Evolutionary conservation across 2,113 vertebrate genomes (phyloP).

Genomic region (Phocoena phocoena): DNA sequence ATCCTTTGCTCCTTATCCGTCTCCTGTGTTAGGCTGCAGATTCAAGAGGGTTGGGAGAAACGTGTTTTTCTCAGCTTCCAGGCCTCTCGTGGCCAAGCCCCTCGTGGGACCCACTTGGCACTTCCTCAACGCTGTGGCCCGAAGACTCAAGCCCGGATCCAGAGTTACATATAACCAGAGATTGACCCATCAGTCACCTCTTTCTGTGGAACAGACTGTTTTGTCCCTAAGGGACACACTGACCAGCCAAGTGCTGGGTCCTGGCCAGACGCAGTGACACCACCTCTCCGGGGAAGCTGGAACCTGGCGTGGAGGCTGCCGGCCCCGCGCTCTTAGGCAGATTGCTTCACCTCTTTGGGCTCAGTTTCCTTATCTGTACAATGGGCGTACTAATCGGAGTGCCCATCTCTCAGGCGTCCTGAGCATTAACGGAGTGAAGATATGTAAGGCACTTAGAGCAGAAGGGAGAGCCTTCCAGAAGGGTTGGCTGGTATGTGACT

Average conservation of each 20-base stretch:
- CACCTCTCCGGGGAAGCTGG: background rate
- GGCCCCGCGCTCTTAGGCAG: background rate
- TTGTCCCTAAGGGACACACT: background rate
- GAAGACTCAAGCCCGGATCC: background rate
- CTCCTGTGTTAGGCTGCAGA: background rate
- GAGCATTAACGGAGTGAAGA: background rate
- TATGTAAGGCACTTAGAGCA: background rate
- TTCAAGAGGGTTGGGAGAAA: background rate
- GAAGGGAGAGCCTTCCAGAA: background rate
- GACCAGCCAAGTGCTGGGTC: background rate
- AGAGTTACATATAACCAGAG: background rate
- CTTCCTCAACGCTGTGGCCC: background rate
- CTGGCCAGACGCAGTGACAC: background rate
- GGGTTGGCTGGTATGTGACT: background rate
- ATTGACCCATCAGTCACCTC: background rate
- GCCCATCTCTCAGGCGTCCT: background rate
- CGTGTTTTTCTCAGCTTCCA: too few relatives aligned
- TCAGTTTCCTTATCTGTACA: background rate
- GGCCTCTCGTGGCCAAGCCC: fast-evolving
- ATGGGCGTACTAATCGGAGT: background rate
- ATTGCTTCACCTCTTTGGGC: background rate
- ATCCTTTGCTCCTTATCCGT: background rate
- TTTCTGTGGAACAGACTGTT: background rate
- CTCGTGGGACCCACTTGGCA: fast-evolving
- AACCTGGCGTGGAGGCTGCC: background rate